These are phyloP conservation scores for Eupeodes luniger DNA, from an alignment of 2,888 invertebrate species.

Conservation along the genomic window DNA sequence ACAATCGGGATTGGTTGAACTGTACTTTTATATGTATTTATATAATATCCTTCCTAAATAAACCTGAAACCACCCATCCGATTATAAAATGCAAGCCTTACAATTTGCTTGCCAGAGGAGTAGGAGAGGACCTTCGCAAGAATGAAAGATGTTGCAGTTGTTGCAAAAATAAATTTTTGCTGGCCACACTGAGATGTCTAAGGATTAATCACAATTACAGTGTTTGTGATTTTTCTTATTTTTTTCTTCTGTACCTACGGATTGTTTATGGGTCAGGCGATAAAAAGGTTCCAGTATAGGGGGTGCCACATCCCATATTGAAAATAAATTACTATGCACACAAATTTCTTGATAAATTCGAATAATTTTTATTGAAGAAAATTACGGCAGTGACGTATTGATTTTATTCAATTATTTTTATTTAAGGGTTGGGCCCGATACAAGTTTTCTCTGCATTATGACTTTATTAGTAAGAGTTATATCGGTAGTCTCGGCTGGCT, in stretches of 20 bases:
- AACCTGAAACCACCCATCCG: background rate
- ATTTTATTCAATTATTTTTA: too few relatives aligned
- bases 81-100: conserved; percentile 32
- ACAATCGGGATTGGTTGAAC: background rate
- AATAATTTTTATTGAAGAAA: conserved; percentile 81
- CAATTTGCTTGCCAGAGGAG: background rate
- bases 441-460: too few relatives aligned
- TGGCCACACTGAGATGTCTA: conserved; percentile 52
- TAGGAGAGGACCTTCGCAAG: background rate
- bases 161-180: conserved; percentile 20
- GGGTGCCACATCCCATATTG: background rate
- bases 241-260: conserved; percentile 25
- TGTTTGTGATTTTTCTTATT: conserved; percentile 63
- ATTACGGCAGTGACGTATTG: too few relatives aligned
- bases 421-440: too few relatives aligned
- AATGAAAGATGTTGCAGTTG: conserved; percentile 36
- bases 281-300: too few relatives aligned
- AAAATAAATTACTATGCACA: conserved; percentile 17
- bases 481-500: too few relatives aligned
- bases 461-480: too few relatives aligned
- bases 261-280: conserved; percentile 20
- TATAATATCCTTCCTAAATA: background rate
- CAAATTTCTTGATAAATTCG: conserved; percentile 82
- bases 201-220: conserved; percentile 49
- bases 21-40: too few relatives aligned